phyloP scores from a whole-genome alignment of 1,140 invertebrate genomes.

The Lordiphosa mommai region DNA sequence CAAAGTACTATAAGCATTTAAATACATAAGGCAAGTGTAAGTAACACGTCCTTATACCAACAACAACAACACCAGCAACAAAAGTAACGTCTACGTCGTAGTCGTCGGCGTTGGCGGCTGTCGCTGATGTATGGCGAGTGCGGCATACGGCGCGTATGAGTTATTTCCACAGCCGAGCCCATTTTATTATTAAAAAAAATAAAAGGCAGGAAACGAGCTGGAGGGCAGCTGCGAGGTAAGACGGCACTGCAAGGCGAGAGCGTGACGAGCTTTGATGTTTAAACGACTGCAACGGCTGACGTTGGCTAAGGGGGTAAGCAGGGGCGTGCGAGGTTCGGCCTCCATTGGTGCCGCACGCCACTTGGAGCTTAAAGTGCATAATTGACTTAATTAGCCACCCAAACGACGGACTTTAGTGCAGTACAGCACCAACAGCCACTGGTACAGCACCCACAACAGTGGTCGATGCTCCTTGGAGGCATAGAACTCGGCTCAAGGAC shows the following conservation, averaged over 20 bases:
- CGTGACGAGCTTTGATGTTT: slow-evolving; percentile 74
- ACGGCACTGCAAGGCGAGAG: slow-evolving; percentile 31
- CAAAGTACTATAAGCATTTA: slow-evolving; percentile 32
- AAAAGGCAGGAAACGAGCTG: slow-evolving; percentile 23
- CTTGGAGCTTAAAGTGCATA: slow-evolving; percentile 71
- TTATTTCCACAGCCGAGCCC: slow-evolving; percentile 66
- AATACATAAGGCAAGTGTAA: slow-evolving; percentile 69
- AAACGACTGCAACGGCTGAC: slow-evolving; percentile 59
- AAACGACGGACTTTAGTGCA: slow-evolving; percentile 59
- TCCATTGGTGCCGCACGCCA: slow-evolving; percentile 58
- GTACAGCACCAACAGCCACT: slow-evolving; percentile 20
- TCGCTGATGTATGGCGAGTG: slow-evolving; percentile 67
- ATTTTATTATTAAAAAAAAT: slow-evolving; percentile 71
- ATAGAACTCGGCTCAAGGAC: slow-evolving; percentile 53
- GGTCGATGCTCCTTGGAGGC: slow-evolving; percentile 51
- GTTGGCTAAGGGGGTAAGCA: background rate
- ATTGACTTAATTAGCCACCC: slow-evolving; percentile 76
- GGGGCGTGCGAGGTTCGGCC: slow-evolving; percentile 20
- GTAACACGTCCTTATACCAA: slow-evolving; percentile 68
- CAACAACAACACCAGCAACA: slow-evolving; percentile 25
- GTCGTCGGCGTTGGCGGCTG: slow-evolving; percentile 25
- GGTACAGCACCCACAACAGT: slow-evolving; percentile 35
- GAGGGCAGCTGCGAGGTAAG: background rate
- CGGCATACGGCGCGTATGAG: slow-evolving; percentile 75
- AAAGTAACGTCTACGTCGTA: slow-evolving; percentile 1